phyloP scores from a whole-genome alignment of 53 echinoderm and acorn worm species.

The Henricia sp. region DNA sequence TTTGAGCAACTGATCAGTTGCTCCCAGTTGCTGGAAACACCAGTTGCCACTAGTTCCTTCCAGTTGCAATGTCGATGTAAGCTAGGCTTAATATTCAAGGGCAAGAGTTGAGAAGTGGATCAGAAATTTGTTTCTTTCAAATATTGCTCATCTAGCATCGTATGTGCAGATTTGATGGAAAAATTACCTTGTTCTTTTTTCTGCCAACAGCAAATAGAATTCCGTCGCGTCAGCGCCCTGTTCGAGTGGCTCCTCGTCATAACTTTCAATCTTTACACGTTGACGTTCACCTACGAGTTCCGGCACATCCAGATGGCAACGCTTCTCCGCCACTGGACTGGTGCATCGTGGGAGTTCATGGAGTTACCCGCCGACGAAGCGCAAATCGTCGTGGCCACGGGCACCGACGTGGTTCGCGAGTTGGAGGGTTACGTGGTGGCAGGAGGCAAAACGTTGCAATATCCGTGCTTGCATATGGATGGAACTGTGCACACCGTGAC shows the following conservation, averaged over 20 bases:
- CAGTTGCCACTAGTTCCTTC: too few species aligned
- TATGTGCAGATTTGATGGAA: too few species aligned
- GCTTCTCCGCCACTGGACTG: constrained; percentile 65
- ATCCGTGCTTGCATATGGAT: constrained; percentile 53
- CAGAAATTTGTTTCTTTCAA: too few species aligned
- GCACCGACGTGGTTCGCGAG: constrained; percentile 22
- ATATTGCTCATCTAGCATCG: too few species aligned
- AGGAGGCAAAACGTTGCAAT: too few species aligned
- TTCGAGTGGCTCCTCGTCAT: constrained; percentile 83
- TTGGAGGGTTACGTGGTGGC: too few species aligned
- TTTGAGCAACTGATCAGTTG: too few species aligned
- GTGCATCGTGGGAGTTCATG: constrained; percentile 65
- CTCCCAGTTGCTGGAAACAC: too few species aligned
- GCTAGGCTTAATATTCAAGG: too few species aligned
- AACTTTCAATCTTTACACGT: constrained; percentile 69
- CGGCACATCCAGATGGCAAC: constrained; percentile 66
- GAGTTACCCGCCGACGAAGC: constrained; percentile 35
- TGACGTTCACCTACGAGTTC: constrained; percentile 79
- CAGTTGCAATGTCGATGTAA: too few species aligned
- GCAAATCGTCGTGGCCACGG: constrained; percentile 7
- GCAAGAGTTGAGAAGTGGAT: too few species aligned
- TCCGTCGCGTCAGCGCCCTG: constrained; percentile 71
- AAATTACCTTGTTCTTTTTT: constrained; percentile 29
- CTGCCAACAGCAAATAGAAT: constrained; percentile 49
- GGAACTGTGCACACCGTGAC: constrained; percentile 44